A percentile compares a stretch with the other conserved stretches of the same genome.
Evolutionary conservation across 2,888 invertebrate genomes (phyloP).

Genomic region (Apamea sordens): DNA sequence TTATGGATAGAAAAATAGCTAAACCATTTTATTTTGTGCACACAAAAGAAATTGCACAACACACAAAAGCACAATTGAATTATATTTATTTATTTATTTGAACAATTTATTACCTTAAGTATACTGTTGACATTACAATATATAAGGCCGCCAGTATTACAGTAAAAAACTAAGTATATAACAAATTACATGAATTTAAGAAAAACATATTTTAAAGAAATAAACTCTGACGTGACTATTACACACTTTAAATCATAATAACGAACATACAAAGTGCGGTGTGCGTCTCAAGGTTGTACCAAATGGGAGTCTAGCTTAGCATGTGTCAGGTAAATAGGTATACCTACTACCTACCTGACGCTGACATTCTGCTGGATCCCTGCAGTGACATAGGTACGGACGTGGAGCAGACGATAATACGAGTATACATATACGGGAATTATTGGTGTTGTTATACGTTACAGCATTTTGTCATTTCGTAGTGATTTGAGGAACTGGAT

Average conservation of each 20-base stretch:
- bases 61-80: neutral
- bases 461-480: neutral
- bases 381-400: neutral
- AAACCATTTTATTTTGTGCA: neutral
- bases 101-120: too few species aligned
- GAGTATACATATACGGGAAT: neutral
- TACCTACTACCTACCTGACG: neutral
- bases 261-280: neutral
- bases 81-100: too few species aligned
- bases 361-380: neutral
- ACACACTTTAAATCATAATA: neutral
- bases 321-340: neutral
- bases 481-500: neutral
- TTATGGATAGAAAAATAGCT: neutral
- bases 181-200: neutral
- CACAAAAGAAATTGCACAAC: neutral
- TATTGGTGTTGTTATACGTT: neutral
- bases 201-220: neutral
- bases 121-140: too few species aligned
- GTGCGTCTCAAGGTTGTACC: neutral
- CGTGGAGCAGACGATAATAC: neutral
- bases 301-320: neutral
- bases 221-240: neutral
- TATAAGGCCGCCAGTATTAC: too few species aligned
- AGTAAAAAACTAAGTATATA: too few species aligned